Evolutionary conservation across 2,888 invertebrate genomes (phyloP), one percentile per base, ranked within the genome.

Genomic region (Leucophora obtusa): DNA sequence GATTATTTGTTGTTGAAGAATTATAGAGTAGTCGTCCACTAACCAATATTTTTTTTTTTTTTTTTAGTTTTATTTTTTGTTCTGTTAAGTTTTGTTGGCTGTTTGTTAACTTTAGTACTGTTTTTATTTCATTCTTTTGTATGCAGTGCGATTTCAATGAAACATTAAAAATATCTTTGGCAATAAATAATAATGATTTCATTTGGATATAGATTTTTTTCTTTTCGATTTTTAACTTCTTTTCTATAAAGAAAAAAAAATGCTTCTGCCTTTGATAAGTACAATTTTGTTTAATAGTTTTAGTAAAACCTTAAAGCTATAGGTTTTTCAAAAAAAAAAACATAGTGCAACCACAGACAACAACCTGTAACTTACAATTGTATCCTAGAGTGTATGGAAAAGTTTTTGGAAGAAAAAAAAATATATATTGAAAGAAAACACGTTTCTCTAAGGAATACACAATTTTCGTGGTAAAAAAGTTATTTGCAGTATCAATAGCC

Each of bases 171-270:
- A 69, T 84, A 84, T 83, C 83, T 82, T 82, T 69, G 82, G 84
- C 83, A 84, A 85, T 84, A 85, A 85, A 85, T 85, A 85, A 84
- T 84, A 83, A 83, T 84, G 83, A 84, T 80, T 83, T 82, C 71
- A 72, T 81, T 76, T 59, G 74, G 77, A 68, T 58, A 72, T 65
- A n/a, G 72, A 21, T 28, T 28, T 28, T 56, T 54, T 54, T 68
- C 28, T 28, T 18, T 63, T 53, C 68, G 24, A 58, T 62, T 58
- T 28, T 14, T 11, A 62, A 24, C 21, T 47, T 21, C 8, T 43
- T 60, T 21, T 21, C n/a, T 43, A 43, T 21, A 58, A 35, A 33
- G 15, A 24, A 28, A 4, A 28, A 28, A 62, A 54, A 21, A 47
- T 47, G 17, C 51, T 63, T 51, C 51, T 50, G 24, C 28, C n/a